Conservation (phyloP, 2,113 vertebrate species). For the Ammodytes marinus region DNA sequence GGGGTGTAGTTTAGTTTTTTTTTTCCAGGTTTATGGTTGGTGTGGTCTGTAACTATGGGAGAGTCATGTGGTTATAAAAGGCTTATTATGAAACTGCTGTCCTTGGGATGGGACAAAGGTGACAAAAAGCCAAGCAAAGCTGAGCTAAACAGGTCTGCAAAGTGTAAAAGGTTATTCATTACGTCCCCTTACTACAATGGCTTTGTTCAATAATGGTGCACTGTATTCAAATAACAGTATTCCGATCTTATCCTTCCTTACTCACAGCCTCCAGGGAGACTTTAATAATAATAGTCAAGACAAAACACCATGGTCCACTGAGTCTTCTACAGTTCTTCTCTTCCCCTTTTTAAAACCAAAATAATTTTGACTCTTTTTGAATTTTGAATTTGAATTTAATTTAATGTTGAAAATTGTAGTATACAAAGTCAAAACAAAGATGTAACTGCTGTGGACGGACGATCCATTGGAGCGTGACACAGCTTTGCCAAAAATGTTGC, state of each 20-base stretch:
- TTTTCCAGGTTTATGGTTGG: slow-evolving; percentile 32
- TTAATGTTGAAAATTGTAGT: background rate
- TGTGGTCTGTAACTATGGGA: slow-evolving; percentile 13
- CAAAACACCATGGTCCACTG: background rate
- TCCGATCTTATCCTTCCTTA: background rate
- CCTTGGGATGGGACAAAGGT: slow-evolving; percentile 55
- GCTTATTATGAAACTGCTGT: background rate
- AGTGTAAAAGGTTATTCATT: slow-evolving; percentile 31
- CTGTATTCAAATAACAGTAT: background rate
- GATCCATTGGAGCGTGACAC: background rate
- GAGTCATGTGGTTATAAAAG: slow-evolving; percentile 35
- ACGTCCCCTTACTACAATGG: background rate
- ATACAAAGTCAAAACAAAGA: background rate
- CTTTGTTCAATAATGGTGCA: background rate
- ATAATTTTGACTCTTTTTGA: background rate
- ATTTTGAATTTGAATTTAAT: no score
- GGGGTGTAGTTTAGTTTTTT: background rate
- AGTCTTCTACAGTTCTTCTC: background rate
- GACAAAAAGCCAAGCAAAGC: slow-evolving; percentile 13
- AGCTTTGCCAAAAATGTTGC: background rate
- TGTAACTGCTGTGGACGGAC: background rate
- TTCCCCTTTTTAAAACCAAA: background rate
- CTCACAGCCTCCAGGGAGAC: background rate
- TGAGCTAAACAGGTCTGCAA: slow-evolving; percentile 27
- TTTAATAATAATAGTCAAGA: background rate